Conservation (phyloP, 64 coral and sea anemone genomes). For the Stylophora pistillata region DNA sequence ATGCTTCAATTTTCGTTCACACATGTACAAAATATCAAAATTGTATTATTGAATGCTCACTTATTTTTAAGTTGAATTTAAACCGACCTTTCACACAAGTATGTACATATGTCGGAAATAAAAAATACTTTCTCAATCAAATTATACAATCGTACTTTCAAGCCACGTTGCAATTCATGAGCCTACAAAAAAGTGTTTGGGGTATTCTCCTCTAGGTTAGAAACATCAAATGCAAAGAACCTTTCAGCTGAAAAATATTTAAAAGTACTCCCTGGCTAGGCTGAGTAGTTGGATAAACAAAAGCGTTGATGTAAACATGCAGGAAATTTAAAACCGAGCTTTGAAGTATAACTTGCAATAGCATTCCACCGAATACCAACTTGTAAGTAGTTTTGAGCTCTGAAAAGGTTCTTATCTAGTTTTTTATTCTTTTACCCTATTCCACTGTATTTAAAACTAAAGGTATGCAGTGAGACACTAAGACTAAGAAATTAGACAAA, state of each 20-base stretch:
- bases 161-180: background rate
- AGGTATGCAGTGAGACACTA: background rate
- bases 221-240: background rate
- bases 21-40: background rate
- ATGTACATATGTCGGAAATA: background rate
- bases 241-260: background rate
- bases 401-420: background rate
- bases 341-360: background rate
- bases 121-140: too few relatives aligned
- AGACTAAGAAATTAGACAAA: conserved; percentile 16
- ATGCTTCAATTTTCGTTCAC: background rate
- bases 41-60: background rate
- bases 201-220: too few relatives aligned
- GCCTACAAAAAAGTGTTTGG: too few relatives aligned
- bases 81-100: background rate
- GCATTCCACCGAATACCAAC: background rate
- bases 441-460: background rate
- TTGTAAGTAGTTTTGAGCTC: background rate
- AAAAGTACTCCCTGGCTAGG: background rate
- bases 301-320: background rate
- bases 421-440: background rate
- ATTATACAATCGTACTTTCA: too few relatives aligned
- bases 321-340: background rate
- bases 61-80: background rate
- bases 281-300: background rate